Percentiles rank a stretch among this genome's conserved stretches.
Conservation (phyloP, 2,797 vertebrate species). For the Mycteria americana region DNA sequence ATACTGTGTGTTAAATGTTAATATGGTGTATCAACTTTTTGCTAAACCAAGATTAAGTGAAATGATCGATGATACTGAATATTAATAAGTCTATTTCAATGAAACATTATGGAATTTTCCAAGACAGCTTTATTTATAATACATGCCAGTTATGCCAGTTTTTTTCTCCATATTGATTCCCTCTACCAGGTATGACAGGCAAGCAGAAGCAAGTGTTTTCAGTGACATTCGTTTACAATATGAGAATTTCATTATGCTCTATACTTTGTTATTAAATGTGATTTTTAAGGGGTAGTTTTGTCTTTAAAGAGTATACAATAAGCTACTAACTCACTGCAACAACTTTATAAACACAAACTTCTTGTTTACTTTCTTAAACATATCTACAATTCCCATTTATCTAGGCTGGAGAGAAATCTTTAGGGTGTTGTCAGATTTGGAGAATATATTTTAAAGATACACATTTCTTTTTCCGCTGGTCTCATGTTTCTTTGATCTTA, state of each 20-base stretch:
- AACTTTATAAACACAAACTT: not conserved
- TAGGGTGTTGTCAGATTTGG: not conserved
- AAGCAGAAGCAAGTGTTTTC: not conserved
- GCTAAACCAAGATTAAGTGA: not conserved
- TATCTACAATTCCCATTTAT: not conserved
- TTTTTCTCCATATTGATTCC: not conserved
- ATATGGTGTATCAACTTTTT: not conserved
- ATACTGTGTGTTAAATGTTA: not conserved
- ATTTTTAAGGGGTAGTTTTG: rapidly evolving
- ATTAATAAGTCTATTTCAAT: not conserved
- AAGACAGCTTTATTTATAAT: conserved; percentile 38
- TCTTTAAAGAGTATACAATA: not conserved
- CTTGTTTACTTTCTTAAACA: not conserved
- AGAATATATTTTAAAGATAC: not conserved
- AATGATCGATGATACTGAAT: not conserved
- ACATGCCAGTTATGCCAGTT: not conserved
- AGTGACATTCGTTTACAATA: not conserved
- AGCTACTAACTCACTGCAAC: not conserved
- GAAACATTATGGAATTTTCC: not conserved
- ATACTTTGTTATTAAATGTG: not conserved
- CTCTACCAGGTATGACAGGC: not conserved
- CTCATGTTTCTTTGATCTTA: not conserved
- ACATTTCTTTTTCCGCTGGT: not conserved
- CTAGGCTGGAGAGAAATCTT: not conserved
- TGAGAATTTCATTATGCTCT: not conserved